Evolutionary conservation across 1,140 invertebrate species (phyloP), one percentile per base, ranked within the genome.

Genomic region (Trachymyrmex septentrionalis): DNA sequence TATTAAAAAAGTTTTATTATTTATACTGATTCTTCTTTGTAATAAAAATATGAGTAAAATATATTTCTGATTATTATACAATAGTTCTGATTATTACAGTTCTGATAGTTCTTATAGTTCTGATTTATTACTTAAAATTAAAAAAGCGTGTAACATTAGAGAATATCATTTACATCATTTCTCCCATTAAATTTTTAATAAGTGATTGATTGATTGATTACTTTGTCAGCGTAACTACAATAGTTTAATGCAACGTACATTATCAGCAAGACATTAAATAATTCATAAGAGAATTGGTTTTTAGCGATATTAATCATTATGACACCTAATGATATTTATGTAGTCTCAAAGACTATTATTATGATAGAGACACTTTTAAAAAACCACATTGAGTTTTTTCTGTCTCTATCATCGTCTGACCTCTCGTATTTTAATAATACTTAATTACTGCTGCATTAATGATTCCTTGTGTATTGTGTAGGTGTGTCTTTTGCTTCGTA

Each of bases 391-490:
- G 4, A 30, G 3, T 50, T 63, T 48, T 50, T 19, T 9, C n/a
- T 14, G 2, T 73, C 21, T 61, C 3, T 34, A 9, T 66, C 30
- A 81, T 27, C 66, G 44, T 27, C 7, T 19, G 50, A 81, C 21
- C 19, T 24, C 34, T 72, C 21, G 24, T 73, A 82, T 61, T 82
- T 82, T 38, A 48, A 48, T 72, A 53, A 48, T 38, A 12, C 30
- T 71, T 73, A 61, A 84, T 84, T 75, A 75, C 57, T 63, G 55
- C n/a, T 61, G 44, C 24, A 75, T 63, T 84, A 75, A 30, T 61
- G 24, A 61, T 75, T 73, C 55, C 27, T 75, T 73, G 69, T 73
- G 55, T 48, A 73, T 50, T 72, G 55, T 72, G 6, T 14, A 66
- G 27, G 55, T 48, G 12, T 9, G 78, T 27, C 53, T 84, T 84